Evolutionary conservation across 2,797 vertebrate genomes (phyloP), one percentile per base, ranked within the genome.

Genomic region (Urosaurus nigricauda): DNA sequence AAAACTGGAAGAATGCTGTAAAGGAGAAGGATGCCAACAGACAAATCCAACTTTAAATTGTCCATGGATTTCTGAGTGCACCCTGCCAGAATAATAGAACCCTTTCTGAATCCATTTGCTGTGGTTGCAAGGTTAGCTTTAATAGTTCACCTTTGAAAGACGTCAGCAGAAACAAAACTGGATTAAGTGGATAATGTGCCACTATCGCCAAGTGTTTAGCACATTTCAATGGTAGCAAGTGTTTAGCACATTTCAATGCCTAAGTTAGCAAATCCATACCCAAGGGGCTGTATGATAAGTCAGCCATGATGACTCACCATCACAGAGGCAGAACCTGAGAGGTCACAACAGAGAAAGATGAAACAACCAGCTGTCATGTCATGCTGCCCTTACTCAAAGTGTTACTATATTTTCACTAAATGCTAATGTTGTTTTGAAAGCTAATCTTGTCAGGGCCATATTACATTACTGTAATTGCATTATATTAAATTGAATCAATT

Each of bases 301-400:
- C 80, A 89, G 78, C 29, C 84, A 78, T 24, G 1, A 5, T 79
- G 84, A 86, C 40, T 90, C 71, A 89, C 65, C 60, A 83, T 43
- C 85, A n/a, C 1, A 32, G 19, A 87, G 68, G 19, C 84, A 56
- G 24, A 51, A 88, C 83, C 17, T 85, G 86, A 84, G 77, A 87
- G 26, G 53, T 63, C n/a, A 84, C 71, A 83, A n/a, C 37, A 75
- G 0, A 51, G 90, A 87, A 85, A 70, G 43, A 51, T 68, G 88
- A 92, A 91, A 56, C 63, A 77, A 43, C 79, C 85, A 94, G 88
- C 88, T 88, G 88, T 88, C 58, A 81, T 83, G 21, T 88, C 85
- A 84, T 24, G 21, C 37, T 88, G 80, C 70, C 88, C n/a, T 65
- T 88, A 68, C 35, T n/a, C 88, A 92, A 83, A 91, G 16, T 29